A percentile compares a stretch with the other conserved stretches of the same genome.
phyloP scores from a whole-genome alignment of 2,113 vertebrate species.

The Festucalex cinctus region DNA sequence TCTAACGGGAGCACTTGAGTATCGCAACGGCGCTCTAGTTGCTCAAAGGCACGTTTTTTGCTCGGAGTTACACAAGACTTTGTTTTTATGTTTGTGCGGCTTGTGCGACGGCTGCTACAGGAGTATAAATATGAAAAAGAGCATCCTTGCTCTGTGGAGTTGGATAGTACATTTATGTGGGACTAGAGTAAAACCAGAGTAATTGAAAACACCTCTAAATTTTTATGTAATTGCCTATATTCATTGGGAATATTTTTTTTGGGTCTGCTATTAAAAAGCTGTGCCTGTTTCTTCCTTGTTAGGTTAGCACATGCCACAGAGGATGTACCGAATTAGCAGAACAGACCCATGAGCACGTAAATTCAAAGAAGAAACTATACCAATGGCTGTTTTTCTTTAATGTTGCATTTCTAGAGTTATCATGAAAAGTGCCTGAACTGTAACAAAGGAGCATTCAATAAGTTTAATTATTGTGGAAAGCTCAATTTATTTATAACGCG shows the following conservation, averaged over 20 bases:
- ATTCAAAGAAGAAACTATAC: conserved; percentile 20
- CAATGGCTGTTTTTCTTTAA: neutral
- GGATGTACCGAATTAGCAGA: conserved; percentile 19
- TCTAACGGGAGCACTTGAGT: conserved; percentile 25
- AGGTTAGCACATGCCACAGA: conserved; percentile 47
- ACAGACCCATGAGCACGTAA: conserved; percentile 57
- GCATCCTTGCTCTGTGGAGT: neutral
- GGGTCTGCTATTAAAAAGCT: neutral
- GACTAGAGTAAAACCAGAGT: neutral
- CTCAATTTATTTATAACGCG: too few species aligned
- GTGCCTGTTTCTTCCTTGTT: conserved; percentile 13
- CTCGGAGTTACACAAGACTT: conserved; percentile 17
- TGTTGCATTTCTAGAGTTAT: neutral
- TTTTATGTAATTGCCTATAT: too few species aligned
- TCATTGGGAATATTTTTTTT: too few species aligned
- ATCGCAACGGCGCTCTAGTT: conserved; percentile 29
- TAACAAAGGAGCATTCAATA: neutral
- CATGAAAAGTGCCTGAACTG: neutral
- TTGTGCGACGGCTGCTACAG: neutral
- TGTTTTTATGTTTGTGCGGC: conserved; percentile 25
- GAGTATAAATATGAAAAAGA: neutral
- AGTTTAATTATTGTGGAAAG: too few species aligned
- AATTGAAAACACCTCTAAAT: too few species aligned
- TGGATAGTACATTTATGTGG: neutral
- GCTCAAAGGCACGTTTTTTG: conserved; percentile 42